A percentile compares a stretch with the other conserved stretches of the same genome.
phyloP scores from a whole-genome alignment of 2,888 invertebrate genomes.

The Cantharis flavilabris region DNA sequence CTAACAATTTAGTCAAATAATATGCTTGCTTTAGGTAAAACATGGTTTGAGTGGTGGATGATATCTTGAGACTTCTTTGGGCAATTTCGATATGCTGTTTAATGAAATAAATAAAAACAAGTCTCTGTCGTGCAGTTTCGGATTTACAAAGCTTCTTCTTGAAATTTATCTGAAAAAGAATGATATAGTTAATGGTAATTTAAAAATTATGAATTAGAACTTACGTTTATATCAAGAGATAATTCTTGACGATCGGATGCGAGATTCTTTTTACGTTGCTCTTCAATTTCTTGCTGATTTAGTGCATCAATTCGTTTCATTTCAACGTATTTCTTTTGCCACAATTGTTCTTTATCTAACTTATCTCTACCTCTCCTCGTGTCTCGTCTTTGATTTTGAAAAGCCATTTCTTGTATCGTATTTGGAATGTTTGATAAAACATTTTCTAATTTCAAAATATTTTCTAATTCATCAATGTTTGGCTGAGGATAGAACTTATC shows the following conservation, averaged over 20 bases:
- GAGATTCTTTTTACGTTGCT: constrained; percentile 22
- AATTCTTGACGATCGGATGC: constrained; percentile 35
- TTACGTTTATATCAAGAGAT: constrained; percentile 61
- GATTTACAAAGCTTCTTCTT: neutral
- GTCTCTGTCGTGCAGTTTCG: neutral
- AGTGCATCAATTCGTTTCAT: neutral
- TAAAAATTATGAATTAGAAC: constrained; percentile 18
- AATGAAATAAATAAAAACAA: constrained; percentile 70
- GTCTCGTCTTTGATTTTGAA: neutral
- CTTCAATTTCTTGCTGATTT: neutral
- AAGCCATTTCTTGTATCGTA: neutral
- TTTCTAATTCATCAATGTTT: constrained; percentile 58
- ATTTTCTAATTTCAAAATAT: constrained; percentile 36
- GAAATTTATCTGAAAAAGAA: neutral
- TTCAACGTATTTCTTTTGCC: constrained; percentile 6
- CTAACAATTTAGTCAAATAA: constrained; percentile 65
- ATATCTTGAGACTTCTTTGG: constrained; percentile 65
- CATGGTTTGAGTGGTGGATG: constrained; percentile 64
- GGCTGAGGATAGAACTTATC: constrained; percentile 68
- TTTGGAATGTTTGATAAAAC: constrained; percentile 21
- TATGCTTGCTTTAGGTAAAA: constrained; percentile 74
- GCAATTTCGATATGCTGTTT: constrained; percentile 75
- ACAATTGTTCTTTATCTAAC: constrained; percentile 11
- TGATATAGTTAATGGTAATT: neutral
- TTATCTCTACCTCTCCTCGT: neutral